Evolutionary conservation across 2,113 vertebrate genomes (phyloP), one percentile per base, ranked within the genome.

Genomic region (Dromaius novaehollandiae): DNA sequence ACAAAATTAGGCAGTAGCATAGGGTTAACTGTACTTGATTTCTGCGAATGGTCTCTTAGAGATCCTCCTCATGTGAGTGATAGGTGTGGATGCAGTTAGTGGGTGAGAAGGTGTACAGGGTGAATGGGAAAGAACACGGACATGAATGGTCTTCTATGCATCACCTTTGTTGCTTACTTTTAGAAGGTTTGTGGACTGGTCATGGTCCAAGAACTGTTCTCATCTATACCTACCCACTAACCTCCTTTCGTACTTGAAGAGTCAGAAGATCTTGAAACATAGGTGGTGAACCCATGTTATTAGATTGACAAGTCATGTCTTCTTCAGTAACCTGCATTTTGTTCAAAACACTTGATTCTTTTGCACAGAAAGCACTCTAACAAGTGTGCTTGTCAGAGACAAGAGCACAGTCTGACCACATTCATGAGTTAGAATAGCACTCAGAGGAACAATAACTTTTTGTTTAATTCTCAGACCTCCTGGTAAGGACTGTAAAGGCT

Each of bases 401-500:
- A 90, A 55, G 36, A 88, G 32, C 42, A 53, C 40, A 79, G 48
- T 71, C 83, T 94, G 80, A 82, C 40, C 36, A 60, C 46, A 63
- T 76, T 38, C 9, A 4, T 70, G 42, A 81, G 63, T 46, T 86
- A 78, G 87, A 94, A 86, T 66, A 91, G 48, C 69, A 46, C 66
- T 94, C 34, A 30, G 34, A 84, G 85, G 82, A 88, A 75, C 36
- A 84, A 20, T 76, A 53, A 75, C 48, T 85, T 78, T 20, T 34
- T 95, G 61, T 95, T 86, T 82, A 46, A 77, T 90, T 95, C 75
- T 95, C 50, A 90, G 44, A 55, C 36, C 20, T 95, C 42, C 66
- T 89, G 34, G 14, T 80, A 94, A 95, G 66, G 76, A 77, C 89
- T 93, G 36, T 26, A 69, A 77, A 82, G 26, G 21, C 78, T 82